These are phyloP conservation scores for Scylla paramamosain DNA, from an alignment of 1,140 invertebrate species.

Conservation along the genomic window DNA sequence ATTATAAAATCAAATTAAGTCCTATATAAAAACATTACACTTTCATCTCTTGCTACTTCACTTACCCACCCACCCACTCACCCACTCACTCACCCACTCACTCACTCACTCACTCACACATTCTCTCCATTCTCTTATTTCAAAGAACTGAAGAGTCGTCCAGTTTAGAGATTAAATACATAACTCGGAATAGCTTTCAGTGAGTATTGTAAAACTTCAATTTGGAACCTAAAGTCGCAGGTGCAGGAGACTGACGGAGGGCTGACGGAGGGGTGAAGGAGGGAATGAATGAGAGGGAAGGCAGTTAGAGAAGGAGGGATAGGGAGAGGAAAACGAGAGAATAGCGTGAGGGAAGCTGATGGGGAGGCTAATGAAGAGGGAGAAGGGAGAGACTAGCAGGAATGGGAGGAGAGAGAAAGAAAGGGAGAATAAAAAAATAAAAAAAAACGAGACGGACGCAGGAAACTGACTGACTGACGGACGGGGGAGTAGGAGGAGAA, in stretches of 20 bases:
- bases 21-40: too few relatives aligned
- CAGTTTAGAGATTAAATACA: slow-evolving; percentile 6
- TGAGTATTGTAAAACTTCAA: neutral
- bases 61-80: too few relatives aligned
- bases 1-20: too few relatives aligned
- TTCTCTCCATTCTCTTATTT: neutral
- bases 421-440: neutral
- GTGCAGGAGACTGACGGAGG: neutral
- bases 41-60: too few relatives aligned
- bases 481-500: neutral
- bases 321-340: neutral
- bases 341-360: neutral
- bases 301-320: too few relatives aligned
- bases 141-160: neutral
- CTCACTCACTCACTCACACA: neutral
- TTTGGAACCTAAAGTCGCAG: neutral
- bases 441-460: neutral
- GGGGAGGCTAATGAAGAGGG: neutral
- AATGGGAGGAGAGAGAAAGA: neutral
- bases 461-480: neutral
- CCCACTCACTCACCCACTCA: neutral
- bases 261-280: neutral
- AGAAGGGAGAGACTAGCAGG: neutral
- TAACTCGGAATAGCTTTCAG: neutral
- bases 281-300: neutral